These are phyloP conservation scores for Astyanax mexicanus DNA, from an alignment of 2,797 vertebrate genomes.

Conservation along the genomic window DNA sequence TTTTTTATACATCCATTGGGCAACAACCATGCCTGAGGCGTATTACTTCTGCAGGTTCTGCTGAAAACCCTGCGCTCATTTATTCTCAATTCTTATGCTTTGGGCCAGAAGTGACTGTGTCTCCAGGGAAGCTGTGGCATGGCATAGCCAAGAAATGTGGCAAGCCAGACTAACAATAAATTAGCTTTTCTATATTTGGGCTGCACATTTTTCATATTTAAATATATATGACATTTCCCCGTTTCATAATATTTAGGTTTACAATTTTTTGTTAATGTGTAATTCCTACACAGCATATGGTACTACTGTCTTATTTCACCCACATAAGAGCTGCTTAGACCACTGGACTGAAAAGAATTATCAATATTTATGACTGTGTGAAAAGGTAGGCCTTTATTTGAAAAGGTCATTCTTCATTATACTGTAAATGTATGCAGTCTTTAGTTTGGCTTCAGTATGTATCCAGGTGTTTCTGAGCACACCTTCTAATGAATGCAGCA, in stretches of 20 bases:
- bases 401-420: not conserved
- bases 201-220: conserved; percentile 3
- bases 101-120: not conserved
- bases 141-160: not conserved
- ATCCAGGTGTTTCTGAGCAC: too few relatives aligned
- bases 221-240: not conserved
- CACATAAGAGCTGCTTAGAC: not conserved
- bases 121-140: not conserved
- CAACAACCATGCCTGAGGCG: not conserved
- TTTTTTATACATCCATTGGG: not conserved
- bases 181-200: not conserved
- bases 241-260: conserved; percentile 6
- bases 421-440: not conserved
- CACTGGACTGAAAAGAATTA: not conserved
- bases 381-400: not conserved
- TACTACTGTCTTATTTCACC: not conserved
- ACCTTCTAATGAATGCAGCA: too few relatives aligned
- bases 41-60: not conserved
- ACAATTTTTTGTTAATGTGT: not conserved
- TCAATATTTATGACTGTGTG: not conserved
- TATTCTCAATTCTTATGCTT: not conserved
- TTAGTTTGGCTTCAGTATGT: too few relatives aligned
- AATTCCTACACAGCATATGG: not conserved
- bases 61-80: not conserved
- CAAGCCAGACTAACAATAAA: not conserved